phyloP scores from a whole-genome alignment of 2,113 vertebrate species.

The Salvator merianae region DNA sequence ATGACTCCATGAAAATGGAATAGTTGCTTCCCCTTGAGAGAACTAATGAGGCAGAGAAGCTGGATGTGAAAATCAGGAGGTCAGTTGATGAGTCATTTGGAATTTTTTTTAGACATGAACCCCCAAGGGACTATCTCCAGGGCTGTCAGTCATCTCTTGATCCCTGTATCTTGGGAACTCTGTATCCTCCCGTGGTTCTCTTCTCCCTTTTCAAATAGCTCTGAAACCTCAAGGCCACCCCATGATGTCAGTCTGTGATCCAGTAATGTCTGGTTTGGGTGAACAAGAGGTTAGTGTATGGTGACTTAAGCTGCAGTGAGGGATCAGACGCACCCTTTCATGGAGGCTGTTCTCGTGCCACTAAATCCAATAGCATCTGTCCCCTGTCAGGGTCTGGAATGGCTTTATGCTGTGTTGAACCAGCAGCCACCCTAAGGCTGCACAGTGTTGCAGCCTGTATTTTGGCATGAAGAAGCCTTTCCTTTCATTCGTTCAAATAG shows the following conservation, averaged over 20 bases:
- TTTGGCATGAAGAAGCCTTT: not conserved
- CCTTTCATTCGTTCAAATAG: not conserved
- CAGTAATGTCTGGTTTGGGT: not conserved
- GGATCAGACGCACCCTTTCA: not conserved
- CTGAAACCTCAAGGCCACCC: no score
- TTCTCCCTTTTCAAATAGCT: not conserved
- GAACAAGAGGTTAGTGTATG: rapidly evolving
- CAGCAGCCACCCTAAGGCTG: not conserved
- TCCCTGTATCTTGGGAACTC: not conserved
- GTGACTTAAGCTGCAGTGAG: not conserved
- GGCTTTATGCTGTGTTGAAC: not conserved
- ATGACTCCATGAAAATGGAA: not conserved
- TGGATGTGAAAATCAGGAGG: not conserved
- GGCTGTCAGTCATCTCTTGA: not conserved
- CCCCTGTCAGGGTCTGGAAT: not conserved
- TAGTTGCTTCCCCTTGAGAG: not conserved
- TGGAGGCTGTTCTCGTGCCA: not conserved
- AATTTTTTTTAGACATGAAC: not conserved
- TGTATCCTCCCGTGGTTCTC: not conserved
- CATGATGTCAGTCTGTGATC: not conserved
- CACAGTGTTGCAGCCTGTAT: not conserved
- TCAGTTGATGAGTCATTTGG: not conserved
- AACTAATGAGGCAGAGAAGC: not conserved
- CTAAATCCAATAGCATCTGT: no score
- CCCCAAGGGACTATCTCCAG: not conserved